Conservation (phyloP, 2,888 invertebrate genomes). For the Nephrotoma appendiculata region DNA sequence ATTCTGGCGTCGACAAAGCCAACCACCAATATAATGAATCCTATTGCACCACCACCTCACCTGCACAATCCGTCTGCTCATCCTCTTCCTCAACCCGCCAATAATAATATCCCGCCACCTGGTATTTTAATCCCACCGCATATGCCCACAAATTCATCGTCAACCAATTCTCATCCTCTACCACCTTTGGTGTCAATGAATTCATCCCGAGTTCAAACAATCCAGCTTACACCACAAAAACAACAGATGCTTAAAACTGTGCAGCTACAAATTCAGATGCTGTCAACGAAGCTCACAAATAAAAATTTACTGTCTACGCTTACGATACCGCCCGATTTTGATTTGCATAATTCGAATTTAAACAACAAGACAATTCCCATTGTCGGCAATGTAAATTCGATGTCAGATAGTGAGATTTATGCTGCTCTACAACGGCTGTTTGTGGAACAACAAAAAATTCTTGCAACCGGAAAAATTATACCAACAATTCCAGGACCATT, state of each 20-base stretch:
- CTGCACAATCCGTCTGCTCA: not conserved
- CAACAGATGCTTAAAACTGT: constrained; percentile 50
- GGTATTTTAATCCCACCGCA: not conserved
- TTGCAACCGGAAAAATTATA: constrained; percentile 54
- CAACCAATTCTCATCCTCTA: constrained; percentile 10
- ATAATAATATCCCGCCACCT: not conserved
- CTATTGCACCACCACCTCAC: not conserved
- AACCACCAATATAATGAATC: not conserved
- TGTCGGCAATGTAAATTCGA: constrained; percentile 26
- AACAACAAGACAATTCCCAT: constrained; percentile 30
- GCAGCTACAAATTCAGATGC: constrained; percentile 51
- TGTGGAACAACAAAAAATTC: constrained; percentile 54
- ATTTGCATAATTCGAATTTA: constrained; percentile 23
- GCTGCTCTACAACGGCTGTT: constrained; percentile 42
- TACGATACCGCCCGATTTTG: constrained; percentile 28
- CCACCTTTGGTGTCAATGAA: constrained; percentile 18
- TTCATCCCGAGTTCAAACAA: constrained; percentile 49
- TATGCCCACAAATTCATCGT: constrained; percentile 5
- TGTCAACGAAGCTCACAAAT: constrained; percentile 39
- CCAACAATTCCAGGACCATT: constrained; percentile 34
- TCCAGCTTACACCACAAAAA: constrained; percentile 58
- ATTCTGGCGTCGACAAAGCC: not conserved
- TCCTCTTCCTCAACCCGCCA: not conserved
- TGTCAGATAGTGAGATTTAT: constrained; percentile 39
- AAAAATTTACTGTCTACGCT: constrained; percentile 26